A percentile compares a stretch with the other conserved stretches of the same genome.
phyloP scores from a whole-genome alignment of 2,113 vertebrate species.

The Morone chrysops region DNA sequence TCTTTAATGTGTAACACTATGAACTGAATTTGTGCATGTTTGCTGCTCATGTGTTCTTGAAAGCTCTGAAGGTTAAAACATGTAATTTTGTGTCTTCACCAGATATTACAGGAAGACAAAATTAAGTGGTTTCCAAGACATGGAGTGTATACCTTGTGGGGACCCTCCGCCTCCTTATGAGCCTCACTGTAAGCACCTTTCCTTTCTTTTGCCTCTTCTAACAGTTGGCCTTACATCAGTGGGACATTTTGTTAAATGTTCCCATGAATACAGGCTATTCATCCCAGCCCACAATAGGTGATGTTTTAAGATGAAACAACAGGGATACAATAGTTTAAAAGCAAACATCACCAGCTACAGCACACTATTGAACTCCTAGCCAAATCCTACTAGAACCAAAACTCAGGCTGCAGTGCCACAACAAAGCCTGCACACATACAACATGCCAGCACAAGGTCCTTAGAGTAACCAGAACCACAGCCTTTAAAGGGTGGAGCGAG shows the following conservation, averaged over 20 bases:
- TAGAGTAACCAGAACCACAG: slow-evolving; percentile 65
- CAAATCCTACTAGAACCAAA: slow-evolving; percentile 57
- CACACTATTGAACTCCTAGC: slow-evolving; percentile 56
- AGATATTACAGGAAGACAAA: slow-evolving; percentile 98
- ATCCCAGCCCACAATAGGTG: slow-evolving; percentile 33
- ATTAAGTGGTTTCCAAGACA: slow-evolving; percentile 96
- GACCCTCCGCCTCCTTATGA: slow-evolving; percentile 95
- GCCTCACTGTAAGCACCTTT: slow-evolving; percentile 92
- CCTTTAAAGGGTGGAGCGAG: slow-evolving; percentile 57
- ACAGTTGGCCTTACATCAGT: slow-evolving; percentile 41
- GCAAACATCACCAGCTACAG: slow-evolving; percentile 50
- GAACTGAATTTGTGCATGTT: not conserved
- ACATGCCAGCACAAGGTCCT: slow-evolving; percentile 73
- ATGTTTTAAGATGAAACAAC: slow-evolving; percentile 67
- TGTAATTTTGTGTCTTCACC: slow-evolving; percentile 56
- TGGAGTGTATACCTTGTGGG: slow-evolving; percentile 97
- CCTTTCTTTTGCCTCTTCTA: slow-evolving; percentile 40
- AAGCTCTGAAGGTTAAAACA: slow-evolving; percentile 9
- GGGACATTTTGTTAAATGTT: slow-evolving; percentile 27
- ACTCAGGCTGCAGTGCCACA: slow-evolving; percentile 43
- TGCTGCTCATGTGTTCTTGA: not conserved
- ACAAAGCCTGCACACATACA: slow-evolving; percentile 38
- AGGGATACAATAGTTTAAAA: slow-evolving; percentile 54
- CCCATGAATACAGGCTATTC: slow-evolving; percentile 48
- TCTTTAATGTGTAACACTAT: not conserved